phyloP scores from a whole-genome alignment of 2,113 vertebrate genomes.

The Cynocephalus volans region DNA sequence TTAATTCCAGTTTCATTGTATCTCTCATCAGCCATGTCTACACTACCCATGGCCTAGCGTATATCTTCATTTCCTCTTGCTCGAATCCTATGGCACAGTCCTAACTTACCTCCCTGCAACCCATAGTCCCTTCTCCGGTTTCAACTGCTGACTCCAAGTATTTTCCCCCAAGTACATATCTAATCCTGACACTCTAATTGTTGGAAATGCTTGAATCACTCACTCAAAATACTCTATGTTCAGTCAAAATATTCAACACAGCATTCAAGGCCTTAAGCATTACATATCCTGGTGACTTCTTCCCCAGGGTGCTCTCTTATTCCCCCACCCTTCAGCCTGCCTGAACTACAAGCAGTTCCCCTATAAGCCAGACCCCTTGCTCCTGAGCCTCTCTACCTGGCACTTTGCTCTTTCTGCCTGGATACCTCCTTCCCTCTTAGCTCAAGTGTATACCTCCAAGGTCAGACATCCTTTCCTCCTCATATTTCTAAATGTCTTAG shows the following conservation, averaged over 20 bases:
- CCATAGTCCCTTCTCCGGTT: fast-evolving
- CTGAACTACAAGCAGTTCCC: neutral
- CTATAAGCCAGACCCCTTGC: neutral
- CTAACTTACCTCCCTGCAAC: neutral
- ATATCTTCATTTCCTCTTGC: neutral
- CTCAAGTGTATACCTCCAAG: neutral
- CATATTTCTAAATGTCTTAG: fast-evolving
- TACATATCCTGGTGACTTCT: neutral
- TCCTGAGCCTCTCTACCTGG: neutral
- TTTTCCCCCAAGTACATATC: neutral
- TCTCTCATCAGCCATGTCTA: neutral
- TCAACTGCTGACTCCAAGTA: neutral
- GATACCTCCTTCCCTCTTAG: neutral
- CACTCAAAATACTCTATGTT: neutral
- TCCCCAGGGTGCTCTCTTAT: too few species aligned
- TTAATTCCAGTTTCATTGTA: neutral
- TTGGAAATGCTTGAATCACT: neutral
- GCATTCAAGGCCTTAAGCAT: neutral
- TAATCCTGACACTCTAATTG: neutral
- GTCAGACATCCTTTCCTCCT: neutral
- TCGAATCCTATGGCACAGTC: neutral
- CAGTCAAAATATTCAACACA: neutral
- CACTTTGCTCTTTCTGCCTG: neutral
- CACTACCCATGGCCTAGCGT: too few species aligned
- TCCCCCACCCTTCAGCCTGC: neutral